Evolutionary conservation across 1,140 invertebrate species (phyloP).

Genomic region (Trichomalopsis sarcophagae): DNA sequence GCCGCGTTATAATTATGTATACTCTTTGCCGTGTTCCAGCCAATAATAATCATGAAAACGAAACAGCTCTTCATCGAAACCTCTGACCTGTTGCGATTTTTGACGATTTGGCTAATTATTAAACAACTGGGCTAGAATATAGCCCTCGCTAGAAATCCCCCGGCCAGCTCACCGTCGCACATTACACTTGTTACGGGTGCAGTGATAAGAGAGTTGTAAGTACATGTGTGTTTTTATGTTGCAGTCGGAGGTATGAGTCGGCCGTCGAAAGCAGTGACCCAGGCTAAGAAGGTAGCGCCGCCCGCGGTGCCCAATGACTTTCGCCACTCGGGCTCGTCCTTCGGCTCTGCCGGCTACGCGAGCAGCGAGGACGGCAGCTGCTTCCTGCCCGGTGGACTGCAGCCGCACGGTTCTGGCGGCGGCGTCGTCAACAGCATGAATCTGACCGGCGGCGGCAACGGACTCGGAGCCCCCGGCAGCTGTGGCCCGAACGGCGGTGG

Average conservation of each 20-base stretch:
- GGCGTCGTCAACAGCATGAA: constrained; percentile 67
- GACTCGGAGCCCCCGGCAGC: constrained; percentile 72
- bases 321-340: constrained; percentile 84
- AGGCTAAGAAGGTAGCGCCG: constrained; percentile 88
- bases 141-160: too few species aligned
- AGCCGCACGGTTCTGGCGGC: constrained; percentile 60
- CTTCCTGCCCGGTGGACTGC: constrained; percentile 66
- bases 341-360: constrained; percentile 85
- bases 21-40: too few species aligned
- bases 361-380: constrained; percentile 82
- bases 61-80: too few species aligned
- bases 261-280: constrained; percentile 83
- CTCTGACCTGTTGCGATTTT: too few species aligned
- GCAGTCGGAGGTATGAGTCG: constrained; percentile 88
- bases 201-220: too few species aligned
- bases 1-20: too few species aligned
- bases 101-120: too few species aligned
- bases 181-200: too few species aligned
- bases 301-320: constrained; percentile 87
- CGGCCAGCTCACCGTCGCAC: too few species aligned
- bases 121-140: too few species aligned
- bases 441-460: constrained; percentile 75
- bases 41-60: too few species aligned
- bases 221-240: constrained; percentile 60
- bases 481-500: constrained; percentile 53